Evolutionary conservation across 2,113 vertebrate genomes (phyloP), one percentile per base, ranked within the genome.

Genomic region (Pitta sordida): DNA sequence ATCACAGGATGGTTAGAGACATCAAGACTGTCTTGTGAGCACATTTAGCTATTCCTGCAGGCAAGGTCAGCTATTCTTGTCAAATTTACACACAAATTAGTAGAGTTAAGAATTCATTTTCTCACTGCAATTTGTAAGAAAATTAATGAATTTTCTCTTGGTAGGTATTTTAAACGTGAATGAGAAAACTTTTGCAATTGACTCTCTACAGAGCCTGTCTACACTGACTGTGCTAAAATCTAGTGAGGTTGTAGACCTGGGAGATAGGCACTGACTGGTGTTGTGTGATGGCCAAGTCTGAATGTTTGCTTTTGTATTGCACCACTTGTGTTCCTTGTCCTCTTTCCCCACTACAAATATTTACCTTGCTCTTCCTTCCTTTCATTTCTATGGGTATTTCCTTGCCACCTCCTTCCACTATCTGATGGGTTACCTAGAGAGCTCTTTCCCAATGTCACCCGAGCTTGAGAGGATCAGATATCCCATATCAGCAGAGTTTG

Each of bases 31-130:
- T 23, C 70, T 71, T 65, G 26, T 51, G 37, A 83, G 30, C 7
- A 8, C 3, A 1, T 62, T 81, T 39, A 58, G 49, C 51, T 76
- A 14, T 56, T 83, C 53, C 92, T 83, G 15, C 64, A 89, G 81
- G 83, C 87, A 91, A 96, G 94, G 76, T 76, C 74, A 78, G 49
- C 36, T 94, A 26, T 20, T 86, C 64, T 62, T 56, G 32, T 67
- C 36, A 71, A 62, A 79, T 73, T 93, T 85, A 26, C 39, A 55
- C 71, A 34, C 23, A 49, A 93, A 86, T 86, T 27, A 79, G 23
- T 19, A 59, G 44, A 41, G 23, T 70, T 60, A 58, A 70, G 46
- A 13, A 79, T 78, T 80, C 11, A n/a, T 80, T 59, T 90, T 52
- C 85, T 80, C 71, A 36, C 10, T 63, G 22, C 43, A 68, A 71